phyloP scores from a whole-genome alignment of 2,113 vertebrate species.

The Phaetusa simplex region DNA sequence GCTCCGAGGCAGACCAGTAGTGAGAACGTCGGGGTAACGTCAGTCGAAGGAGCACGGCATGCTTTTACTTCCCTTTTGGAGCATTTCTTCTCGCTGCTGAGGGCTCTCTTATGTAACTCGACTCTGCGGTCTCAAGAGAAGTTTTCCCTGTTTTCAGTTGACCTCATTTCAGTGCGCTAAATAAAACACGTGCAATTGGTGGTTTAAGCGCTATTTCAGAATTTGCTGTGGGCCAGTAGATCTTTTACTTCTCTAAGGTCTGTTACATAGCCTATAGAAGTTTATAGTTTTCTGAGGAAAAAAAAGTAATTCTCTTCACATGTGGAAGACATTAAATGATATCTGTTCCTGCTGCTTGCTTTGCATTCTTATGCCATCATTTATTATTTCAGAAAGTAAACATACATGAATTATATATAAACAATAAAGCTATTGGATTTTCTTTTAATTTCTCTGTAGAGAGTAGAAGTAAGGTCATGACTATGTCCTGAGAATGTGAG shows the following conservation, averaged over 20 bases:
- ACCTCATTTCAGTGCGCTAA: background rate
- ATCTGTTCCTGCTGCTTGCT: background rate
- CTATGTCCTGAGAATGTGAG: background rate
- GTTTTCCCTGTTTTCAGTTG: background rate
- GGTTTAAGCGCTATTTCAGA: background rate
- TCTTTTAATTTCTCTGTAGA: background rate
- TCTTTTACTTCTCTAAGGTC: background rate
- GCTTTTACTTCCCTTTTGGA: rapidly evolving
- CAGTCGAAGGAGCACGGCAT: rapidly evolving
- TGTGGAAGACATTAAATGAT: background rate
- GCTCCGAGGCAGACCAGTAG: rapidly evolving
- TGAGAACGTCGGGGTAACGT: rapidly evolving
- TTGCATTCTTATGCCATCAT: background rate
- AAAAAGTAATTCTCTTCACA: background rate
- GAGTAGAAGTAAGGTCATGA: background rate
- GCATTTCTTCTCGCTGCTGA: background rate
- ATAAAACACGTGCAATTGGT: background rate
- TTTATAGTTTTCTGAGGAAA: background rate
- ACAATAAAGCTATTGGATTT: background rate
- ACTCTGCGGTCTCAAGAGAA: background rate
- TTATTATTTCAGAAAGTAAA: slow-evolving; percentile 42
- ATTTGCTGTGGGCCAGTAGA: background rate
- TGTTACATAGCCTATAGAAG: background rate
- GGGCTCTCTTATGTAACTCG: background rate
- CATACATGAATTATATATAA: background rate